Base-by-base conservation (phyloP, 1,140 invertebrate species). In the Drosophila ercepeae region DNA sequence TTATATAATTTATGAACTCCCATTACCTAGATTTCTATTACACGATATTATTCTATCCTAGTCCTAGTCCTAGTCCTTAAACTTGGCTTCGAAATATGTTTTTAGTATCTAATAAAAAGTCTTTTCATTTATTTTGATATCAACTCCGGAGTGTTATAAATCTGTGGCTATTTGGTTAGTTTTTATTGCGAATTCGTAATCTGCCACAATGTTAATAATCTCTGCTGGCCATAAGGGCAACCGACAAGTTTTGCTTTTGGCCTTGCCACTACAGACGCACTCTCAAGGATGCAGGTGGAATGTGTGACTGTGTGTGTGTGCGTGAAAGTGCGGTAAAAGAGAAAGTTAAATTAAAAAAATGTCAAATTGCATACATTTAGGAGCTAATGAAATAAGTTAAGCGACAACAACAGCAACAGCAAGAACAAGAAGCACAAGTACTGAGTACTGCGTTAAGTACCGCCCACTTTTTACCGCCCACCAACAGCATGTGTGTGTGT, bases 301-400 rank as follows among this genome's bases (percentile, higher is more conserved):
- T 27, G 39, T 13, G 16, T 36, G 59, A n/a, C n/a, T 25, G 59
- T 44, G 50, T 60, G 54, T 21, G 58, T 54, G 18, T 39, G 50
- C 13, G 41, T 9, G 21, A 16, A 48, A n/a, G 25, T 21, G 72
- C 45, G 42, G 74, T 39, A 55, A 64, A 58, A 68, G 79, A 75
- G 76, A 86, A 84, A 86, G 81, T 84, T 84, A 84, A 88, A 84
- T 84, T 84, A 88, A 81, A 84, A 83, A 84, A 84, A 84, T 84
- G 82, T 84, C 81, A 84, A 84, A 84, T 86, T 84, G 81, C 81
- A 84, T 88, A 84, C 82, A 84, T 84, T 84, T 86, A 88, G 81
- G 57, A 84, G 81, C 81, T 84, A 84, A 84, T 84, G 82, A 84
- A 84, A 84, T 84, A 84, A 84, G 81, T 84, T 84, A 74, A 81